Evolutionary conservation across 2,113 vertebrate genomes (phyloP).

Genomic region (Picathartes gymnocephalus): DNA sequence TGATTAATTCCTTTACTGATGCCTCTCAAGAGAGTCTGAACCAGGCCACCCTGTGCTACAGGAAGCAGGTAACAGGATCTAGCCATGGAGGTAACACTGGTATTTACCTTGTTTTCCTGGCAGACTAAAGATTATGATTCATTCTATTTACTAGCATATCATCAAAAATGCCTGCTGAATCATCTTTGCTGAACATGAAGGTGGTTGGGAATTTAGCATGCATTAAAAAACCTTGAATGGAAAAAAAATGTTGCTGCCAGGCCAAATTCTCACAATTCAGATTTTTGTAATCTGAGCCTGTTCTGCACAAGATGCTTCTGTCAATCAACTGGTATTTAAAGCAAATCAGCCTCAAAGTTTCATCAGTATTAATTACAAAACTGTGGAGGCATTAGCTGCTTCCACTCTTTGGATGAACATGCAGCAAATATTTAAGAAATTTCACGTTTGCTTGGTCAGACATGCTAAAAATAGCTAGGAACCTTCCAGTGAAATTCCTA

Average conservation of each 20-base stretch:
- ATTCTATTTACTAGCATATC: background rate
- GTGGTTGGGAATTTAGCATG: background rate
- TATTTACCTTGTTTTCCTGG: background rate
- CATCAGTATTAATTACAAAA: background rate
- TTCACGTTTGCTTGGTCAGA: background rate
- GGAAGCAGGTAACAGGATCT: background rate
- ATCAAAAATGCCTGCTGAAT: background rate
- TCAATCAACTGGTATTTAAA: background rate
- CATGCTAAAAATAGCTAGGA: background rate
- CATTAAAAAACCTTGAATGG: background rate
- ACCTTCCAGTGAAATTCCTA: background rate
- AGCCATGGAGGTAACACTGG: background rate
- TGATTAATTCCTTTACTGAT: background rate
- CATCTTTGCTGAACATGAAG: background rate
- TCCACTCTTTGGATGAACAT: background rate
- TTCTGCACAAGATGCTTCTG: background rate
- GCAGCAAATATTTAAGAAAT: background rate
- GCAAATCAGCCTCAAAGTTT: background rate
- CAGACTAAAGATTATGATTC: background rate
- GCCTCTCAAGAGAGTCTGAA: background rate
- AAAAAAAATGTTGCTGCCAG: background rate
- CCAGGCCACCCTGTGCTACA: background rate
- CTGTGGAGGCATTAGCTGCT: background rate
- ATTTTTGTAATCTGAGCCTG: background rate
- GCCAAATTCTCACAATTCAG: background rate